Conservation (phyloP, 2,113 vertebrate species). For the Malaclemys terrapin region DNA sequence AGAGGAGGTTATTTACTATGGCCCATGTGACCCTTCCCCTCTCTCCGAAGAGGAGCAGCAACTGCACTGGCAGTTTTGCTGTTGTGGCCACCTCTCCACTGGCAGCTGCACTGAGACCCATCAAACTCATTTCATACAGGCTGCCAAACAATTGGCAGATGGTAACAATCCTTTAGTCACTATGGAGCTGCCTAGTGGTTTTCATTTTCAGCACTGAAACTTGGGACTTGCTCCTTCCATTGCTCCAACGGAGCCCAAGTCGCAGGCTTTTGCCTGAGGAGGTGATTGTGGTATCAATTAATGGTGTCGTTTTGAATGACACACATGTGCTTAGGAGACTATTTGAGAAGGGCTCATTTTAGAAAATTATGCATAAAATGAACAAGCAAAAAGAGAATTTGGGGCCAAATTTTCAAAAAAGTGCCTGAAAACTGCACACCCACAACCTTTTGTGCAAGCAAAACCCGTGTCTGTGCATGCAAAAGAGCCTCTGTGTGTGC, state of each 20-base stretch:
- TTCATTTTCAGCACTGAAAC: not conserved
- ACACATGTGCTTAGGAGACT: not conserved
- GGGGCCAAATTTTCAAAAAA: not conserved
- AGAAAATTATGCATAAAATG: rapidly evolving
- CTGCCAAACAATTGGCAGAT: not conserved
- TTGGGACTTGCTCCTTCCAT: not conserved
- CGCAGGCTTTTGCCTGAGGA: not conserved
- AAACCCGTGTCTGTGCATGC: not conserved
- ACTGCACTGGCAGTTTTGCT: not conserved
- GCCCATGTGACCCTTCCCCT: not conserved
- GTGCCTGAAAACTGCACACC: not conserved
- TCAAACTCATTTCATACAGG: not conserved
- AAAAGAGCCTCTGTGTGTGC: not conserved
- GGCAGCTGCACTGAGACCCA: not conserved
- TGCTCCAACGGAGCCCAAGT: not conserved
- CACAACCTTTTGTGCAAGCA: not conserved
- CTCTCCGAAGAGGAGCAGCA: not conserved
- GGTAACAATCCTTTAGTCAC: not conserved
- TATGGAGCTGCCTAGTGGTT: not conserved
- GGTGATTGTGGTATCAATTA: not conserved
- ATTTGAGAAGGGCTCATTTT: not conserved
- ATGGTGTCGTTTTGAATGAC: rapidly evolving
- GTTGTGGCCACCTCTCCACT: rapidly evolving
- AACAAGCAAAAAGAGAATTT: not conserved
- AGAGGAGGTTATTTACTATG: not conserved